Base-by-base conservation (phyloP, 1,140 invertebrate genomes). In the Limonius californicus region DNA sequence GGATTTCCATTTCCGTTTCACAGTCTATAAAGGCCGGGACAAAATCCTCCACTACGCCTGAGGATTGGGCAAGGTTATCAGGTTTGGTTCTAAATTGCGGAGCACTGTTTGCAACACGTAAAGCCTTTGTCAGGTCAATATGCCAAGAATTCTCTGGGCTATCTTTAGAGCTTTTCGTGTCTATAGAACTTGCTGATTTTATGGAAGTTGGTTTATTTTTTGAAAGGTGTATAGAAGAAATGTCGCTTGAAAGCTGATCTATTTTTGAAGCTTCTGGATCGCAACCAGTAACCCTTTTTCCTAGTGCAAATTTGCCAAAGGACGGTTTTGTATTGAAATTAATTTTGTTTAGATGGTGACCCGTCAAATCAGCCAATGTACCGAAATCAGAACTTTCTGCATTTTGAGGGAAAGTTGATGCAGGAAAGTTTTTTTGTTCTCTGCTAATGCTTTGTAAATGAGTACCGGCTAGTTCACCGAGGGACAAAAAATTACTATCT, bases 1-100 rank as follows among this genome's bases (percentile, higher is more conserved):
- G 20, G 20, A 23, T 4, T 6, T 32, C 58, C 8, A 57, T 50
- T 42, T 74, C 71, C 9, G 23, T 9, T 4, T 27, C 23, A 62
- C 70, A 70, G 68, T 72, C 73, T 47, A 74, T 62, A 65, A 72
- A 71, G 18, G 65, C 64, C 35, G 69, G 64, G 20, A 70, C 68
- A 63, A 72, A 72, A 32, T 69, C 61, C 57, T 70, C 68, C n/a
- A n/a, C n/a, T 27, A 27, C 23, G 9, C 9, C 23, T 27, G 9
- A 4, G 9, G 23, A 27, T 4, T 27, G 3, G 45, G 50, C 32
- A 14, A n/a, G 15, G 11, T 21, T 20, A 21, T 20, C 53, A 14
- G 63, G 59, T 42, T 57, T 57, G 42, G 45, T 43, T 54, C 54
- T 42, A 23, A 45, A 9, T 8, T 57, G 65, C 6, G 65, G 64